Conservation (phyloP, 2,797 vertebrate species). For the Clarias laeviceps region DNA sequence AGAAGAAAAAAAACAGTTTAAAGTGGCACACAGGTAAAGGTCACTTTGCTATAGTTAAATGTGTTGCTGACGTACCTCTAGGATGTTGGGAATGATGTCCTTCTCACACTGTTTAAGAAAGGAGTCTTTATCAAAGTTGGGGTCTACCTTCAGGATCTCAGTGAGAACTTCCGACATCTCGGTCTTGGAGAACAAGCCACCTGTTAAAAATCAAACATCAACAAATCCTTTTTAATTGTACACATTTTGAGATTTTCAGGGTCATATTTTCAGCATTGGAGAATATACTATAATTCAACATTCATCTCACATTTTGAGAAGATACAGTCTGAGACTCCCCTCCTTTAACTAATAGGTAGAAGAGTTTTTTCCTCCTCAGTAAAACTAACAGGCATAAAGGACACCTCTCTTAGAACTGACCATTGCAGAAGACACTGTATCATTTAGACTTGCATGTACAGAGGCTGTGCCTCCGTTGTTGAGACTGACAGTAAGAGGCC, state of each 20-base stretch:
- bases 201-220: slow-evolving; percentile 63
- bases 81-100: slow-evolving; percentile 93
- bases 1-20: neutral
- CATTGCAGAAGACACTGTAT: neutral
- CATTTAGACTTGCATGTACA: neutral
- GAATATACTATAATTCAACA: neutral
- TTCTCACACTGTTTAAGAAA: slow-evolving; percentile 89
- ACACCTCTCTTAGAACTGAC: neutral
- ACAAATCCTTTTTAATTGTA: neutral
- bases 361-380: neutral
- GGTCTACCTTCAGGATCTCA: slow-evolving; percentile 90
- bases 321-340: neutral
- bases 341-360: neutral
- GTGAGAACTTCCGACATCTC: slow-evolving; percentile 96
- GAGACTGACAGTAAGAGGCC: neutral
- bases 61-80: slow-evolving; percentile 78
- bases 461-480: neutral
- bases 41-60: neutral
- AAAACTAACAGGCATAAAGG: neutral
- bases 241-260: neutral
- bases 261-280: neutral
- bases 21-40: neutral
- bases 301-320: neutral
- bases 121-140: slow-evolving; percentile 88
- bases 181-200: slow-evolving; percentile 93